Evolutionary conservation across 2,888 invertebrate genomes (phyloP).

Genomic region (Oasisia sp.): DNA sequence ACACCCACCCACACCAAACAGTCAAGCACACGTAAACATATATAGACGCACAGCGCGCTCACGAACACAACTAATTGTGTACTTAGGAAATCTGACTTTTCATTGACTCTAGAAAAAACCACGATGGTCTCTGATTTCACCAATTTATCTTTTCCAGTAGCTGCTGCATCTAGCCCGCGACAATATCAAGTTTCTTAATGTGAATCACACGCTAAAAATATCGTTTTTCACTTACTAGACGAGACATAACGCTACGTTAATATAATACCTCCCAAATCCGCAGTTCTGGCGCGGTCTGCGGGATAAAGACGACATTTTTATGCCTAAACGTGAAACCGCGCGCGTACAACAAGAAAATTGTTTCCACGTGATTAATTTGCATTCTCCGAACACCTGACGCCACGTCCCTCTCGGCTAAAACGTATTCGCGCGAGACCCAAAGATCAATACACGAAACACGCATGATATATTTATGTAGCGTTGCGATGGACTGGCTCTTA

Average conservation of each 20-base stretch:
- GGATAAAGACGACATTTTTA: background rate
- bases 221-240: background rate
- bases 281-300: background rate
- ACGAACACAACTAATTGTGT: too few relatives aligned
- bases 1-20: too few relatives aligned
- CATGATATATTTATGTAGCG: constrained; percentile 1
- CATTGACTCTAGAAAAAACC: too few relatives aligned
- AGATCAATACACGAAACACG: constrained; percentile 2
- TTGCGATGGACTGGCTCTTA: background rate
- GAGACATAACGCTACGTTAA: background rate
- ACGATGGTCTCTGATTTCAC: background rate
- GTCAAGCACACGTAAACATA: too few relatives aligned
- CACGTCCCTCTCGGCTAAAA: constrained; percentile 1
- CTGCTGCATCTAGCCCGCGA: background rate
- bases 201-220: background rate
- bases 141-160: background rate
- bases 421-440: background rate
- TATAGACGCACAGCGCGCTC: too few relatives aligned
- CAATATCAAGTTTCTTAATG: background rate
- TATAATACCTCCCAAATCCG: background rate
- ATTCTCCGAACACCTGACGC: background rate
- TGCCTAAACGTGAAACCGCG: background rate
- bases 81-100: too few relatives aligned
- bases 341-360: background rate
- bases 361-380: constrained; percentile 3